Percentiles rank a stretch among this genome's conserved stretches.
phyloP scores from a whole-genome alignment of 1,140 invertebrate genomes.

The Apolygus lucorum region DNA sequence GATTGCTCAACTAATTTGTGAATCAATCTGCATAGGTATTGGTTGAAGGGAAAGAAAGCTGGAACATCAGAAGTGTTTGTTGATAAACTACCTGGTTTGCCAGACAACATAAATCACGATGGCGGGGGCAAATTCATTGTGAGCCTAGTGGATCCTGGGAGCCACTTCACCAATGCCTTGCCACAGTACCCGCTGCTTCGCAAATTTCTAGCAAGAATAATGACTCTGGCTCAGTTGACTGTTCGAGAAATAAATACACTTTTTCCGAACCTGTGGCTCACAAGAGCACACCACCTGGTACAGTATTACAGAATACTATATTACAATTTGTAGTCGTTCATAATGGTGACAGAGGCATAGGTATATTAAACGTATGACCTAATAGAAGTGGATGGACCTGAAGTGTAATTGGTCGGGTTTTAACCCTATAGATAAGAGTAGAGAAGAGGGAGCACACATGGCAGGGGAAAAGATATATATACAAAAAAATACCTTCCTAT shows the following conservation, averaged over 20 bases:
- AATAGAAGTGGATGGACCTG: no score
- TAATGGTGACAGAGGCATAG: no score
- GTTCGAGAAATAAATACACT: constrained; percentile 48
- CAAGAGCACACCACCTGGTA: constrained; percentile 46
- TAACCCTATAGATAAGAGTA: no score
- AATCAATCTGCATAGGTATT: constrained; percentile 54
- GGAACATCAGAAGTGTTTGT: constrained; percentile 63
- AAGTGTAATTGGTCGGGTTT: no score
- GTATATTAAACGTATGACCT: no score
- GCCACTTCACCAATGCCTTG: constrained; percentile 41
- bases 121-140: constrained; percentile 36
- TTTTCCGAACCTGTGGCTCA: constrained; percentile 49
- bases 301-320: no score
- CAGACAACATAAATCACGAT: constrained; percentile 57
- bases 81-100: constrained; percentile 67
- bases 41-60: constrained; percentile 61
- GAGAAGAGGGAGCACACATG: no score
- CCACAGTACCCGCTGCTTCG: constrained; percentile 48
- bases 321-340: no score
- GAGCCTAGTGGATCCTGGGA: not conserved
- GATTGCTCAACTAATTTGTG: not conserved
- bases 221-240: constrained; percentile 46
- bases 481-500: no score
- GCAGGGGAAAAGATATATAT: no score
- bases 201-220: constrained; percentile 49